Evolutionary conservation across 2,888 invertebrate species (phyloP), one percentile per base, ranked within the genome.

Genomic region (Aethes cnicana): DNA sequence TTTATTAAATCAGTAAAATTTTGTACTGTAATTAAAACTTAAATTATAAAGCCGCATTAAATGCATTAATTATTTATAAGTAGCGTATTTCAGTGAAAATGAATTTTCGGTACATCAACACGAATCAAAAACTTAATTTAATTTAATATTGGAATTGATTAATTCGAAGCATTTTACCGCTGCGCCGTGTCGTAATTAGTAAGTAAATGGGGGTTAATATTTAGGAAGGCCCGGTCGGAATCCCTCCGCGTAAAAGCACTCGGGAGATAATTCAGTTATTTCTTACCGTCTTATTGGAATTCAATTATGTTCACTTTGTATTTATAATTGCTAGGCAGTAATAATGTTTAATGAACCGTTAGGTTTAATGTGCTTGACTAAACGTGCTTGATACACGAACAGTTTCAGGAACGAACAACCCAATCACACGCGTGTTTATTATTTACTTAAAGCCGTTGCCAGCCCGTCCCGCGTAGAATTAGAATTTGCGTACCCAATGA

Each of bases 301-400:
- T 52, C 50, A 52, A 52, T 52, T 52, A 52, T 32, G 50, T 44
- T 52, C 50, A 52, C 50, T 52, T 52, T 52, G 50, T 52, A 44
- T 44, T 44, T 52, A 52, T 52, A 52, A 52, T 52, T 52, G 50
- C 44, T 44, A 37, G 44, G 37, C 44, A 37, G 32, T 52, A 52
- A 36, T 39, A 25, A 52, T 50, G 37, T 25, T 43, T 30, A 44
- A 44, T 52, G 50, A 44, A 44, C 50, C 44, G 44, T 52, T 39
- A 12, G 12, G 28, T 3, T 28, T 12, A 12, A n/a, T 7, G 12
- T 12, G 4, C 11, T 6, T 12, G 28, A 12, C 28, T 21, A 21
- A 7, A 21, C 17, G 16, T 14, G 16, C n/a, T 33, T 33, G 33
- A 3, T 16, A 28, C 28, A 12, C 28, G 6, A 12, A 12, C 12